Evolutionary conservation across 1,140 invertebrate species (phyloP).

Genomic region (Xylocopa sonorina): DNA sequence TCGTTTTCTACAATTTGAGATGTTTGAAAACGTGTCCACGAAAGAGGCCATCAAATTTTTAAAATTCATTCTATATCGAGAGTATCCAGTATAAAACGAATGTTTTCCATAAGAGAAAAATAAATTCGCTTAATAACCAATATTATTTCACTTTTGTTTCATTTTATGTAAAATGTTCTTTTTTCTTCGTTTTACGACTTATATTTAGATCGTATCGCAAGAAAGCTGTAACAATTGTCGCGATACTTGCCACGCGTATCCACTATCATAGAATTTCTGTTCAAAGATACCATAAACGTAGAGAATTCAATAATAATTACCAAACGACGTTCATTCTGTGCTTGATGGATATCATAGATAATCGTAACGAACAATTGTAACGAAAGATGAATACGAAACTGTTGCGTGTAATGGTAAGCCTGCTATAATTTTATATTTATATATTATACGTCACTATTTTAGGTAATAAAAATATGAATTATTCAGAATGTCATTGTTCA

Average conservation of each 20-base stretch:
- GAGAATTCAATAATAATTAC: neutral
- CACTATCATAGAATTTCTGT: neutral
- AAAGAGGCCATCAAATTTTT: neutral
- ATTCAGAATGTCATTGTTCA: neutral
- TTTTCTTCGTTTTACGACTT: neutral
- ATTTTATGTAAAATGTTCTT: too few species aligned
- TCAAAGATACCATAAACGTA: neutral
- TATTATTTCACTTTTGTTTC: neutral
- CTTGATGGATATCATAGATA: conserved; percentile 12
- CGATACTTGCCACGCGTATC: neutral
- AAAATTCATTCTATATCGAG: too few species aligned
- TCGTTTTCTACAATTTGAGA: too few species aligned
- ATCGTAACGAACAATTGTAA: neutral
- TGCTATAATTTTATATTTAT: conserved; percentile 17
- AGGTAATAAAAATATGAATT: conserved; percentile 26
- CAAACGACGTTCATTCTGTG: neutral
- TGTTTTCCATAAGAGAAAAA: neutral
- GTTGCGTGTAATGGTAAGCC: conserved; percentile 6
- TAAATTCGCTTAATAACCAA: neutral
- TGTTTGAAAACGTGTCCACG: neutral
- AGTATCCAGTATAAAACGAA: neutral
- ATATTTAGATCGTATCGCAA: too few species aligned
- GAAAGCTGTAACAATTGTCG: neutral
- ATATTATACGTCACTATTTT: conserved; percentile 11
- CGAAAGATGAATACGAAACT: neutral